Percentiles rank a stretch among this genome's conserved stretches.
phyloP scores from a whole-genome alignment of 2,888 invertebrate species.

The Colostygia pectinataria region DNA sequence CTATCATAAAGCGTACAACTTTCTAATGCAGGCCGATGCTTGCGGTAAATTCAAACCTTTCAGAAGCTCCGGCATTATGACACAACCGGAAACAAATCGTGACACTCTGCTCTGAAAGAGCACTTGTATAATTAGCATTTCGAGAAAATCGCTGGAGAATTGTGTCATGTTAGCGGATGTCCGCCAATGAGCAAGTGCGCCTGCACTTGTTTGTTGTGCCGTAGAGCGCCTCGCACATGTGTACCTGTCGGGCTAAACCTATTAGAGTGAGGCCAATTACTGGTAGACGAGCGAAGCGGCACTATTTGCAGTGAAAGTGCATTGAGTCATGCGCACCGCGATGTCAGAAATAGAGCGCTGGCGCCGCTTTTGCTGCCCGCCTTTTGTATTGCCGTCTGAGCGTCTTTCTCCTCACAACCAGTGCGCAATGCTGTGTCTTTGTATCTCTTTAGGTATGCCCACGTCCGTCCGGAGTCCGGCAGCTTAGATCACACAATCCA shows the following conservation, averaged over 20 bases:
- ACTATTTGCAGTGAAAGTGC: slow-evolving; percentile 73
- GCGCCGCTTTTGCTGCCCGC: slow-evolving; percentile 24
- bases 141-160: slow-evolving; percentile 32
- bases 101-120: slow-evolving; percentile 3
- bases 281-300: slow-evolving; percentile 54
- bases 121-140: slow-evolving; percentile 5
- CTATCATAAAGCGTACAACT: slow-evolving; percentile 16
- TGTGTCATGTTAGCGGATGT: slow-evolving; percentile 40
- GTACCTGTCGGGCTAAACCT: slow-evolving; percentile 40
- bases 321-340: slow-evolving; percentile 61
- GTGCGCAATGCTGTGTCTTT: not conserved
- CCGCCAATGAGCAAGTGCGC: slow-evolving; percentile 33
- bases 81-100: slow-evolving; percentile 1
- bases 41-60: not conserved
- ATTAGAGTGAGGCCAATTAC: slow-evolving; percentile 56
- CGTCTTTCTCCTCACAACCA: slow-evolving; percentile 12
- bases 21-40: slow-evolving; percentile 11
- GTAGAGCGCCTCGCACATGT: slow-evolving; percentile 18
- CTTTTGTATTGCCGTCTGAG: slow-evolving; percentile 21
- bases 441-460: too few species aligned
- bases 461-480: not conserved
- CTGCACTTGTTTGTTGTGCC: slow-evolving; percentile 29
- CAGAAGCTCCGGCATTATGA: not conserved
- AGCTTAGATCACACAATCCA: slow-evolving; percentile 9
- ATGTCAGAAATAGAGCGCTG: slow-evolving; percentile 62